A percentile compares a stretch with the other conserved stretches of the same genome.
Evolutionary conservation across 2,797 vertebrate species (phyloP).

Genomic region (Thamnophis elegans): DNA sequence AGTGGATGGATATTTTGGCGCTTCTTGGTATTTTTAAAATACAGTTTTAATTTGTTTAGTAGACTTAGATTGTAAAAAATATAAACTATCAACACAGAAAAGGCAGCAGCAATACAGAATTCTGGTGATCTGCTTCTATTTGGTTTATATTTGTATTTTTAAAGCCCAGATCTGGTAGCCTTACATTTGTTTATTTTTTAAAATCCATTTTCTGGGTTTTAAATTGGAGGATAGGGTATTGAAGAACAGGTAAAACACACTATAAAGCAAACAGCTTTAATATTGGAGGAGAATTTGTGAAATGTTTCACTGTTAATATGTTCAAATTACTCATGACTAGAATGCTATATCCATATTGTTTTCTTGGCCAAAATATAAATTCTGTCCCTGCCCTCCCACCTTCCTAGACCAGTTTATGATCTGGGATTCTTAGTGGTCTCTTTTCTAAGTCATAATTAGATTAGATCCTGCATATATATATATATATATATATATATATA

Average conservation of each 20-base stretch:
- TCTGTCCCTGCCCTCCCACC: not conserved
- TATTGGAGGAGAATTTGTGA: not conserved
- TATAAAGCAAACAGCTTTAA: not conserved
- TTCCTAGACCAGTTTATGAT: not conserved
- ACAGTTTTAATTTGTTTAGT: not conserved
- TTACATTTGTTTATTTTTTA: not conserved
- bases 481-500: no score
- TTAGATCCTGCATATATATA: not conserved
- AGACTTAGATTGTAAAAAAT: not conserved
- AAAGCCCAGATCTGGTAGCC: not conserved
- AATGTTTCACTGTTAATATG: not conserved
- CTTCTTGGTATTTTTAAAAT: not conserved
- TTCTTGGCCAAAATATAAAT: not conserved
- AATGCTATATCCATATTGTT: not conserved
- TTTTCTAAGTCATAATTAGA: not conserved
- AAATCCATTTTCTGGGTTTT: not conserved
- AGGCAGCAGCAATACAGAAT: not conserved
- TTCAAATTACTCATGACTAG: not conserved
- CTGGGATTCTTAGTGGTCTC: not conserved
- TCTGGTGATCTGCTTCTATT: not conserved
- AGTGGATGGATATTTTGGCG: not conserved
- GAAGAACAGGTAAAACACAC: not conserved
- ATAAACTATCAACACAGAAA: not conserved
- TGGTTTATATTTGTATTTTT: not conserved
- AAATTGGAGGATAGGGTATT: not conserved